Evolutionary conservation across 2,113 vertebrate genomes (phyloP), one percentile per base, ranked within the genome.

Genomic region (Callipepla californica): DNA sequence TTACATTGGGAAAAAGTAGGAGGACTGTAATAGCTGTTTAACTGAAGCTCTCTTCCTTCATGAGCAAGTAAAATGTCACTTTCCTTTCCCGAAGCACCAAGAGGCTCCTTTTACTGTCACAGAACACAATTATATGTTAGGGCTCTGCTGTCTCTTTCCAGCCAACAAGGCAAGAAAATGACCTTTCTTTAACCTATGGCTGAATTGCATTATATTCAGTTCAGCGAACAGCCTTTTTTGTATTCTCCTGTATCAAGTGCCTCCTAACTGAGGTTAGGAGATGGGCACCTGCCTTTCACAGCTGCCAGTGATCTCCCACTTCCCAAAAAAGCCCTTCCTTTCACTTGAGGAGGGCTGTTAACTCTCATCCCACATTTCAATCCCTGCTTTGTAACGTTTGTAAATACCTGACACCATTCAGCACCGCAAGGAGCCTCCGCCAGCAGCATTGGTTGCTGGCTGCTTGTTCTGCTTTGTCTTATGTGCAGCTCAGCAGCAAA

Each of bases 161-260:
- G 80, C 36, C 94, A 96, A 96, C 61, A 90, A 87, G 92, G 80
- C 92, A 95, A 94, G 84, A 92, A 89, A 92, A 90, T 78, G 79
- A 91, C 92, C 96, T 93, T 96, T 80, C 90, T 91, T 90, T 94
- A 90, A 96, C 92, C 93, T 93, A 61, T 48, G 88, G 65, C 66
- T 84, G 77, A 93, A 93, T 69, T 93, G 36, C 77, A 93, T 96
- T 92, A 74, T 72, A 45, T 58, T 75, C 19, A 26, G 88, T 94
- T 90, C 93, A 92, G 73, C 40, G 69, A 23, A 63, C 50, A 70
- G 59, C 63, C 59, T 53, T 70, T 82, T 83, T 87, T 73, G 89
- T 70, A 77, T 80, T 74, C 90, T 85, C 42, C 50, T 3, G 0
- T 53, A 92, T 69, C 85, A 80, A 85, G 62, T 20, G 45, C 13